These are phyloP conservation scores for Oplegnathus fasciatus DNA, from an alignment of 2,113 vertebrate species.

Conservation along the genomic window DNA sequence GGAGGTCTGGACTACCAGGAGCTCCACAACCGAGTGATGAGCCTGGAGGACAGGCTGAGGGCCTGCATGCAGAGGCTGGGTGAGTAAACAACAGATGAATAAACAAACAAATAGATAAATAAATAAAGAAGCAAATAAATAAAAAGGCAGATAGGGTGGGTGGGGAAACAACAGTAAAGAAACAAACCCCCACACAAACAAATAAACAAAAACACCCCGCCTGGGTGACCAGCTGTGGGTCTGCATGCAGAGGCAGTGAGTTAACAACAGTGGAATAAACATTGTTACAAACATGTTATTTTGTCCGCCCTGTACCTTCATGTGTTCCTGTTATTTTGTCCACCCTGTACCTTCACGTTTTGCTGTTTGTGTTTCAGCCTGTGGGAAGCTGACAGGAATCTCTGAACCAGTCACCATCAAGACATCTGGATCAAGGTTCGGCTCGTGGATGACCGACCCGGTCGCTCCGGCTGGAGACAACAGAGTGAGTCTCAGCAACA, in stretches of 20 bases:
- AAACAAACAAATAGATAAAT: too few species aligned
- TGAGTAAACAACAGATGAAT: constrained; percentile 27
- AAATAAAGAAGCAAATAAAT: too few species aligned
- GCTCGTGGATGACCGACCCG: constrained; percentile 98
- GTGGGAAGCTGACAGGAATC: constrained; percentile 96
- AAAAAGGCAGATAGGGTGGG: too few species aligned
- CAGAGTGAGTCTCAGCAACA: constrained; percentile 85
- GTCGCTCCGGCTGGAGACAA: constrained; percentile 92
- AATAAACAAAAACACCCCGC: too few species aligned
- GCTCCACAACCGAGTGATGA: constrained; percentile 62
- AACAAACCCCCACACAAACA: too few species aligned
- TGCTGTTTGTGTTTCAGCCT: constrained; percentile 79
- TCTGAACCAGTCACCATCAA: constrained; percentile 95
- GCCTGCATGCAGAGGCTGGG: constrained; percentile 79
- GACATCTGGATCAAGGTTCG: constrained; percentile 95
- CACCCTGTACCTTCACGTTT: background rate
- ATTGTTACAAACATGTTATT: constrained; percentile 1
- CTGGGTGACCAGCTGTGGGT: too few species aligned
- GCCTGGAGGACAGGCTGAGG: constrained; percentile 72
- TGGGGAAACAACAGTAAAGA: too few species aligned
- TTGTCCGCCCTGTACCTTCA: background rate
- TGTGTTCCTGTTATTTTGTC: background rate
- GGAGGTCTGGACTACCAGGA: constrained; percentile 91
- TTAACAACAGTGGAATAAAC: too few species aligned
- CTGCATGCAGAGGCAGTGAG: too few species aligned